These are phyloP conservation scores for Drosophila atroscutellata DNA, from an alignment of 2,888 invertebrate genomes.

Conservation along the genomic window DNA sequence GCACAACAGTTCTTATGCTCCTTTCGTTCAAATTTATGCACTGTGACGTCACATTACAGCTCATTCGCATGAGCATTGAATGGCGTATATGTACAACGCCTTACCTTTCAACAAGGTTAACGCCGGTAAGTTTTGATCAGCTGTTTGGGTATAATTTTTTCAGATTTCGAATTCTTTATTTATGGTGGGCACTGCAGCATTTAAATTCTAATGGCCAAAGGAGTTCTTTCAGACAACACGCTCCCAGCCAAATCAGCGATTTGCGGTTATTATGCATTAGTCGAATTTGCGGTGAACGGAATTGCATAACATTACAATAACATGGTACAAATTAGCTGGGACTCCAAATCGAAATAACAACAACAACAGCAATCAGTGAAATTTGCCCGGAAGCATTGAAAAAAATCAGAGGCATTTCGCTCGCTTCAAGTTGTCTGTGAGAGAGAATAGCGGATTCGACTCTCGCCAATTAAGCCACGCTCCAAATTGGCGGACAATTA, in stretches of 20 bases:
- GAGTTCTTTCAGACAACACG: conserved; percentile 24
- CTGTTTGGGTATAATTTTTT: conserved; percentile 42
- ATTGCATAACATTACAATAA: conserved; percentile 43
- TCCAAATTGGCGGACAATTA: conserved; percentile 52
- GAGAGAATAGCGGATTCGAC: not conserved
- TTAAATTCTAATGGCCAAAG: conserved; percentile 48
- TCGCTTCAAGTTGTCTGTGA: conserved; percentile 23
- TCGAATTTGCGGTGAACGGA: not conserved
- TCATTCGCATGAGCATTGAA: not conserved
- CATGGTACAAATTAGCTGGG: conserved; percentile 3
- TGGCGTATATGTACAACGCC: not conserved
- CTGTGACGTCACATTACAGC: conserved; percentile 35
- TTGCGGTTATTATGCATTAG: not conserved
- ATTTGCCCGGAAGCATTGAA: not conserved
- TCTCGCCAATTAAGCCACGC: conserved; percentile 55
- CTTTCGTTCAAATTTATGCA: not conserved
- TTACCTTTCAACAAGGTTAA: conserved; percentile 23
- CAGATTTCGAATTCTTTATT: conserved; percentile 42
- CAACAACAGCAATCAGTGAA: not conserved
- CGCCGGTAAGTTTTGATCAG: conserved; percentile 29
- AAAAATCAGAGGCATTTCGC: conserved; percentile 1
- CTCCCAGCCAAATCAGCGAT: conserved; percentile 5
- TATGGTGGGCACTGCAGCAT: conserved; percentile 45
- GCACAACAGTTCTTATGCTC: too few relatives aligned
- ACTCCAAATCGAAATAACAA: conserved; percentile 24